Conservation (phyloP, 2,113 vertebrate genomes). For the Plotosus lineatus region DNA sequence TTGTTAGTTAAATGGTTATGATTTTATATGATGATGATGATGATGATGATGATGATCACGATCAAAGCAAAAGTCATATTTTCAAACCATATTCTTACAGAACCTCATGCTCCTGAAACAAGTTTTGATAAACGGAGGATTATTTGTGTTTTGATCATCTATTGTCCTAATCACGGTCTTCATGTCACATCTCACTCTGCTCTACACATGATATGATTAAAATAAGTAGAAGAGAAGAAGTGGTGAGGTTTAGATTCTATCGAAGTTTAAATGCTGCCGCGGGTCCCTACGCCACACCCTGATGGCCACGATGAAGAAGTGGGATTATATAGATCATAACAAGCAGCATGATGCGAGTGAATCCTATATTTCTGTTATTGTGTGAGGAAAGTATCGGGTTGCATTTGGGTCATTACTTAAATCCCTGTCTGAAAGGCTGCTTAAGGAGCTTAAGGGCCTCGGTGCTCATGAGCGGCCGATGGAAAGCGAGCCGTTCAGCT, state of each 20-base stretch:
- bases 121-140: background rate
- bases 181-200: background rate
- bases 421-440: conserved; percentile 48
- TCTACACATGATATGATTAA: background rate
- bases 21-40: background rate
- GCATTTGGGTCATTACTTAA: conserved; percentile 51
- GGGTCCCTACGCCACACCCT: background rate
- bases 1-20: background rate
- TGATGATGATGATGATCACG: background rate
- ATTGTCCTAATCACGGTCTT: background rate
- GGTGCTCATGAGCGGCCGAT: conserved; percentile 44
- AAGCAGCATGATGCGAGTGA: conserved; percentile 23
- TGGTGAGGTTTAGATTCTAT: background rate
- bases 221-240: background rate
- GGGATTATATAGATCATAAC: conserved; percentile 26
- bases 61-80: background rate
- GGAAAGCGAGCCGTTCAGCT: conserved; percentile 53
- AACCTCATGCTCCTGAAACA: background rate
- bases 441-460: conserved; percentile 56
- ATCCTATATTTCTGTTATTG: conserved; percentile 32
- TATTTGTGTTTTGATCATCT: background rate
- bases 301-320: background rate
- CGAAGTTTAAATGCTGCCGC: background rate
- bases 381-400: conserved; percentile 47
- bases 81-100: background rate